Conservation (phyloP, 1,140 invertebrate species). For the Drosophila sucinea region DNA sequence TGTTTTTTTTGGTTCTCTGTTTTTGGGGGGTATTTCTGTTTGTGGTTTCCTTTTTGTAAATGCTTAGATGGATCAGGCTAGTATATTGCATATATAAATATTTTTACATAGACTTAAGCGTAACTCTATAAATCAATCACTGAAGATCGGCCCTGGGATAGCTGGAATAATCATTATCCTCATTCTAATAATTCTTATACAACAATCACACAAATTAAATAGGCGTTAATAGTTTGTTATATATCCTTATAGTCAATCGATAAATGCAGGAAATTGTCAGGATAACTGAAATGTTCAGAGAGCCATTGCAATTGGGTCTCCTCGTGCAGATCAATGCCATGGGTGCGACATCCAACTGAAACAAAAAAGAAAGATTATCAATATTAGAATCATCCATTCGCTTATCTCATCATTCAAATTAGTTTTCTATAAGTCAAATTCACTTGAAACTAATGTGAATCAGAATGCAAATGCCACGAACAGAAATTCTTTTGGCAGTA, state of each 20-base stretch:
- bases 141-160: conserved; percentile 41
- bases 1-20: conserved; percentile 27
- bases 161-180: conserved; percentile 35
- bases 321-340: conserved; percentile 93
- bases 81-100: conserved; percentile 18
- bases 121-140: conserved; percentile 36
- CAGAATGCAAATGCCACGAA: too few species aligned
- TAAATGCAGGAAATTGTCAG: conserved; percentile 98
- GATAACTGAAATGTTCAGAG: conserved; percentile 98
- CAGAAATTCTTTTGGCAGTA: too few species aligned
- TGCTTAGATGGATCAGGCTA: conserved; percentile 27
- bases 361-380: conserved; percentile 51
- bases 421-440: too few species aligned
- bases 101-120: conserved; percentile 20
- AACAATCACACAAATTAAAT: conserved; percentile 1
- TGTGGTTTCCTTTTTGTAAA: conserved; percentile 29
- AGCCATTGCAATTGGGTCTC: conserved; percentile 98
- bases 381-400: too few species aligned
- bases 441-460: too few species aligned
- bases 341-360: conserved; percentile 91
- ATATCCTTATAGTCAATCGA: conserved; percentile 83
- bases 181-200: background rate
- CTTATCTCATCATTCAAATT: too few species aligned
- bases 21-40: conserved; percentile 23
- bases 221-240: conserved; percentile 25